Percentiles rank a stretch among this genome's conserved stretches.
Conservation (phyloP, 2,888 invertebrate species). For the Drosophila histrio region DNA sequence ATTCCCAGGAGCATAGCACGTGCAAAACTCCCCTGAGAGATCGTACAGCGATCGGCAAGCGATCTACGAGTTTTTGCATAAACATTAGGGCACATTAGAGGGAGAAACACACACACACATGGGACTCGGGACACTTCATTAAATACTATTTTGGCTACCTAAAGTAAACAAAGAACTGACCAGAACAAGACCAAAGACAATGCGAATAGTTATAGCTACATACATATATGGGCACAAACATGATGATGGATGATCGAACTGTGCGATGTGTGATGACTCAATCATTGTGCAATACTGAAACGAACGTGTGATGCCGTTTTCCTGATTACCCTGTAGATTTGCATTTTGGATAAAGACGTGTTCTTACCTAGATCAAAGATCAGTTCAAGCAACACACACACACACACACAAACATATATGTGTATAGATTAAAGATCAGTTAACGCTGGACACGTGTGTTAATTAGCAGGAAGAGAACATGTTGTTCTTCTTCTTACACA, state of each 20-base stretch:
- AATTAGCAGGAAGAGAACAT: constrained; percentile 55
- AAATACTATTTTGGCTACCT: constrained; percentile 70
- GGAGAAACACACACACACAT: constrained; percentile 8
- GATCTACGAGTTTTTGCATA: constrained; percentile 62
- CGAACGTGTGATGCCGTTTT: constrained; percentile 34
- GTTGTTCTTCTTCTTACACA: neutral
- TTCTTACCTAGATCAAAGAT: constrained; percentile 26
- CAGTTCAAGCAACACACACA: neutral
- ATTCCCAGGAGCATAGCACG: constrained; percentile 48
- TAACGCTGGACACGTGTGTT: constrained; percentile 55
- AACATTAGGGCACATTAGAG: constrained; percentile 65
- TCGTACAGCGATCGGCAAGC: neutral
- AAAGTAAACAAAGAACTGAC: constrained; percentile 27
- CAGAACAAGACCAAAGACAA: constrained; percentile 3
- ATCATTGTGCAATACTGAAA: constrained; percentile 55
- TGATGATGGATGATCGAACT: constrained; percentile 36
- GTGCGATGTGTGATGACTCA: constrained; percentile 62
- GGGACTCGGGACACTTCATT: constrained; percentile 63
- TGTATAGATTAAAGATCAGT: constrained; percentile 11
- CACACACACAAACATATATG: constrained; percentile 4
- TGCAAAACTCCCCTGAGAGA: constrained; percentile 29
- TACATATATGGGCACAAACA: neutral
- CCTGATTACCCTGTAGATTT: constrained; percentile 23
- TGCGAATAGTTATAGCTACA: neutral
- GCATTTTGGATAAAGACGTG: constrained; percentile 35